Percentiles rank a stretch among this genome's conserved stretches.
Conservation (phyloP, 2,113 vertebrate genomes). For the Camelus dromedarius region DNA sequence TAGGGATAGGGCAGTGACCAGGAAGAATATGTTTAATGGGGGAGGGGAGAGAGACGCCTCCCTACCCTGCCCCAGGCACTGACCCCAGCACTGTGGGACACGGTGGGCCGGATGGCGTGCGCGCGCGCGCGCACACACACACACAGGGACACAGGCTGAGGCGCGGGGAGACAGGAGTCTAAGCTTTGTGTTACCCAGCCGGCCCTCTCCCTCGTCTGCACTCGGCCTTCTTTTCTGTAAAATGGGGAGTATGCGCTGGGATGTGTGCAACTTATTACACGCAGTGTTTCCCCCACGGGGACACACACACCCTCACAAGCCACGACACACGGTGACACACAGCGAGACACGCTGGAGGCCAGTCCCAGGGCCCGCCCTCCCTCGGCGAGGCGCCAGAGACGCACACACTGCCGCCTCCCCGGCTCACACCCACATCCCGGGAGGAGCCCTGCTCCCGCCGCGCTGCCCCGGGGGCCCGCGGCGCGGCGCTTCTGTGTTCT, state of each 20-base stretch:
- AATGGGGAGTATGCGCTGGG: not conserved
- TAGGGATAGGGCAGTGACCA: not conserved
- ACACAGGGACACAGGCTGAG: not conserved
- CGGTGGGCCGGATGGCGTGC: no score
- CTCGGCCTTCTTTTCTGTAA: not conserved
- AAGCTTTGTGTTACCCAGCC: not conserved
- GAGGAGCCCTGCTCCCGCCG: conserved; percentile 20
- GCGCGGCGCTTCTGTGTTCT: conserved; percentile 65
- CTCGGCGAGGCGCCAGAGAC: conserved; percentile 57
- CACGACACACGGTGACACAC: not conserved
- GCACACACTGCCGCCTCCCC: conserved; percentile 17
- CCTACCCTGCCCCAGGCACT: not conserved
- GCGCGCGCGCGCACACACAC: rapidly evolving
- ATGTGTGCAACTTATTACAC: not conserved
- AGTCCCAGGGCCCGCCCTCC: not conserved
- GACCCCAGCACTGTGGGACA: not conserved
- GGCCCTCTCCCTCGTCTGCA: not conserved
- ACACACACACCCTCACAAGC: not conserved
- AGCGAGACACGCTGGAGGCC: conserved; percentile 25
- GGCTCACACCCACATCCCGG: conserved; percentile 42
- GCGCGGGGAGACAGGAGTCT: not conserved
- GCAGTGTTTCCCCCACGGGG: not conserved
- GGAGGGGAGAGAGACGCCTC: not conserved
- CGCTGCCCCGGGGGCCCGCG: not conserved
- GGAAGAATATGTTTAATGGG: not conserved